Percentiles rank a stretch among this genome's conserved stretches.
These are phyloP conservation scores for Chymomyza procnemis DNA, from an alignment of 2,888 invertebrate genomes.

Conservation along the genomic window DNA sequence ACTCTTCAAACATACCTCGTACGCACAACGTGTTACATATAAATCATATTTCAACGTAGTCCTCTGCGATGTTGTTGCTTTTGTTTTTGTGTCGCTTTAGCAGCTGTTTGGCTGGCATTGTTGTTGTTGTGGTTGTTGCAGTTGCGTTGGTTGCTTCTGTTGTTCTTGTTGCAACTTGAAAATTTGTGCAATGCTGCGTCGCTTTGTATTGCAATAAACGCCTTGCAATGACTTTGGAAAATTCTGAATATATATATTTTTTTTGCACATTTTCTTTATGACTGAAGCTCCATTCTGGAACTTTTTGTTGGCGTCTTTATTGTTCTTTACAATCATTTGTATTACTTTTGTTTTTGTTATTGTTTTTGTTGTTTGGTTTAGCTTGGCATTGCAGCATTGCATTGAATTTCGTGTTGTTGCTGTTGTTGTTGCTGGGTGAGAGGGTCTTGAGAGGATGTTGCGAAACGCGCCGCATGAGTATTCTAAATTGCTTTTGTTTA, in stretches of 20 bases:
- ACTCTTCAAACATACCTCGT: not conserved
- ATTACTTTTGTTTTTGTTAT: conserved; percentile 36
- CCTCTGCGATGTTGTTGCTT: not conserved
- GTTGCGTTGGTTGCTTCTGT: not conserved
- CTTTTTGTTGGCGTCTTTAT: conserved; percentile 11
- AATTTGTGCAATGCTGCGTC: not conserved
- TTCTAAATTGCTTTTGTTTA: conserved; percentile 46
- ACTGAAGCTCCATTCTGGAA: conserved; percentile 6
- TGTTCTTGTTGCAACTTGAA: conserved; percentile 4
- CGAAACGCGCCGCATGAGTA: not conserved
- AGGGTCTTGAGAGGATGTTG: not conserved
- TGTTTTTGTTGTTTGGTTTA: too few species aligned
- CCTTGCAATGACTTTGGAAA: conserved; percentile 59
- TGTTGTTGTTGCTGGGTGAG: not conserved
- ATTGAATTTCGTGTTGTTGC: conserved; percentile 25
- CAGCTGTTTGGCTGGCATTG: not conserved
- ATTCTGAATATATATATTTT: conserved; percentile 41
- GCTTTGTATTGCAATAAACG: conserved; percentile 37
- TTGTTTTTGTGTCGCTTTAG: not conserved
- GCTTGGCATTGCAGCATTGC: conserved; percentile 44
- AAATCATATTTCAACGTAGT: not conserved
- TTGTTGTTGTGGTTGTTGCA: not conserved
- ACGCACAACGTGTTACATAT: not conserved
- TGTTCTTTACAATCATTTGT: conserved; percentile 57
- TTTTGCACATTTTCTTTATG: conserved; percentile 35